A percentile compares a stretch with the other conserved stretches of the same genome.
phyloP scores from a whole-genome alignment of 2,797 vertebrate species.

The Ceryle rudis region DNA sequence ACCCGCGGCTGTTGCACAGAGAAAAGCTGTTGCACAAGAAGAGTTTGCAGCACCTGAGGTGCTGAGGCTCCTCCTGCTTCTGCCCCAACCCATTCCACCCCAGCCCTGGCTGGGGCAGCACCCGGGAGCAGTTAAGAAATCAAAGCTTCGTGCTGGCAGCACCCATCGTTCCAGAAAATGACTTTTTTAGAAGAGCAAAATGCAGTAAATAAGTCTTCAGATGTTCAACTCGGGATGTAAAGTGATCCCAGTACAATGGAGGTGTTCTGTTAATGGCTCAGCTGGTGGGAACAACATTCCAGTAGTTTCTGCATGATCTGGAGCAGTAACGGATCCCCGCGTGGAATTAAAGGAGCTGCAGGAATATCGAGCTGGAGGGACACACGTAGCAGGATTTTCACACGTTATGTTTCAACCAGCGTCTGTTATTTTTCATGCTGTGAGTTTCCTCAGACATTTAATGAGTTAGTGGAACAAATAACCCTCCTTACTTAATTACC shows the following conservation, averaged over 20 bases:
- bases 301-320: rapidly evolving
- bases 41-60: not conserved
- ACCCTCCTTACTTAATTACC: not conserved
- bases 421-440: not conserved
- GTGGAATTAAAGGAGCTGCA: not conserved
- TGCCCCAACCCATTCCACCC: not conserved
- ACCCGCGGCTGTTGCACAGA: not conserved
- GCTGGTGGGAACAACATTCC: rapidly evolving
- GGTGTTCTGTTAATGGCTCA: not conserved
- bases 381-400: rapidly evolving
- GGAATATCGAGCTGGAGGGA: not conserved
- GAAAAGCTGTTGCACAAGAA: not conserved
- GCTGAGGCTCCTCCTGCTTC: not conserved
- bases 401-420: not conserved
- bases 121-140: not conserved
- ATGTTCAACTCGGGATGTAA: not conserved
- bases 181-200: not conserved
- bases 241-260: not conserved
- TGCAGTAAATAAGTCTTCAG: too few relatives aligned
- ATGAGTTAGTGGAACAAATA: not conserved
- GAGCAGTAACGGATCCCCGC: not conserved
- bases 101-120: not conserved
- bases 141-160: not conserved
- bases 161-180: not conserved
- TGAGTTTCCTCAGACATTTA: not conserved